These are phyloP conservation scores for Catamblyrhynchus diadema DNA, from an alignment of 2,797 vertebrate species.

Conservation along the genomic window DNA sequence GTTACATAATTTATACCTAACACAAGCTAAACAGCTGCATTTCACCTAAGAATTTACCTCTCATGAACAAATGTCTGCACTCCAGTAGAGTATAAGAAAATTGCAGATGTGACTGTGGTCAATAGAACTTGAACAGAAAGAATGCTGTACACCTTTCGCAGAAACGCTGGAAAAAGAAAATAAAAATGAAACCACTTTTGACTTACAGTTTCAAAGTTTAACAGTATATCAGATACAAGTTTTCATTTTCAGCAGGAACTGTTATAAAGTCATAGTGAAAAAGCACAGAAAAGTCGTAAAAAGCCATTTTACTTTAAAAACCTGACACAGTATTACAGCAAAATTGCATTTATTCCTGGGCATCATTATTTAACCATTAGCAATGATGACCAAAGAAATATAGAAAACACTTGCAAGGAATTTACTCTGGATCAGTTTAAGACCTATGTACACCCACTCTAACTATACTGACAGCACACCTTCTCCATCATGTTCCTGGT, in stretches of 20 bases:
- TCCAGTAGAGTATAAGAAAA: constrained; percentile 84
- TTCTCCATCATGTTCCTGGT: background rate
- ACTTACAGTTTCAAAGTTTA: background rate
- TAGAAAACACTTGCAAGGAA: background rate
- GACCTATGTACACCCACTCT: background rate
- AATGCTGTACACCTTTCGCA: constrained; percentile 93
- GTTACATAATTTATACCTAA: background rate
- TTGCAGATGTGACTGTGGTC: constrained; percentile 84
- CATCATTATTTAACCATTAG: background rate
- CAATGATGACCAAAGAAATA: background rate
- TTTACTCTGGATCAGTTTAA: background rate
- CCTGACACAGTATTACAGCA: background rate
- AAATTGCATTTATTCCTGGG: background rate
- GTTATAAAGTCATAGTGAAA: background rate
- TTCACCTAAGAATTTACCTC: constrained; percentile 76
- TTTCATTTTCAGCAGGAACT: background rate
- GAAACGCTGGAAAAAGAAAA: constrained; percentile 79
- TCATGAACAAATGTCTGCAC: constrained; percentile 85
- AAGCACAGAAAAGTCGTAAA: background rate
- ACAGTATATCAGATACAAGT: background rate
- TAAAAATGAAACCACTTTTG: background rate
- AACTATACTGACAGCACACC: background rate
- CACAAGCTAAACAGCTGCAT: background rate
- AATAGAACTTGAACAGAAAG: constrained; percentile 89
- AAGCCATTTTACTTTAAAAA: background rate